phyloP scores from a whole-genome alignment of 2,888 invertebrate species.

The Pollenia griseotomentosa region DNA sequence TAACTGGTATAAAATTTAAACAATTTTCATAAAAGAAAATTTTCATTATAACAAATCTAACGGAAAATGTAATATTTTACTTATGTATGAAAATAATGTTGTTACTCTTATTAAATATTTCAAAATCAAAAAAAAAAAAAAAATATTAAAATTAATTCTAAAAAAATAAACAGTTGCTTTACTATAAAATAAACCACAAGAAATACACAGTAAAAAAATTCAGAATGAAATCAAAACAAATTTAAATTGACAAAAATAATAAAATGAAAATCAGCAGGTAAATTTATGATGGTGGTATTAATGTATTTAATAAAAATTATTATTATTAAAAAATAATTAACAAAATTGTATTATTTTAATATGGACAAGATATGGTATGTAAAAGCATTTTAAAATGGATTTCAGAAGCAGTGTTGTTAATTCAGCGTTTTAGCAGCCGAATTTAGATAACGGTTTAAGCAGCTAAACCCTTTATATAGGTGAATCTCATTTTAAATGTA shows the following conservation, averaged over 20 bases:
- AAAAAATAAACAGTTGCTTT: constrained; percentile 65
- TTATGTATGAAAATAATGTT: constrained; percentile 39
- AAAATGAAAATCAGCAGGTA: constrained; percentile 37
- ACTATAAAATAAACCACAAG: constrained; percentile 25
- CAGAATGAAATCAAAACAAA: constrained; percentile 56
- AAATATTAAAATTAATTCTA: constrained; percentile 16
- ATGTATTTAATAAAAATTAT: constrained; percentile 55
- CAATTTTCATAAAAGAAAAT: constrained; percentile 6
- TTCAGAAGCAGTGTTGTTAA: no score
- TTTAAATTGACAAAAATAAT: background rate
- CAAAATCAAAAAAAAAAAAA: constrained; percentile 22
- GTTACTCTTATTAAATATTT: constrained; percentile 60
- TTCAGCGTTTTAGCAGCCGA: no score
- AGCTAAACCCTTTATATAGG: no score
- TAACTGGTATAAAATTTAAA: constrained; percentile 25
- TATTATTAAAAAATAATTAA: constrained; percentile 12
- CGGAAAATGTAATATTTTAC: constrained; percentile 10
- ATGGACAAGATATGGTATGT: constrained; percentile 1
- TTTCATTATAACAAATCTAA: background rate
- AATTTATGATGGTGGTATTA: constrained; percentile 26
- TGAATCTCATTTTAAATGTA: no score
- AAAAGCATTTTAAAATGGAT: background rate
- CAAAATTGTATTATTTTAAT: background rate
- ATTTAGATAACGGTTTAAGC: no score
- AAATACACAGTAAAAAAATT: background rate